Evolutionary conservation across 2,888 invertebrate species (phyloP).

Genomic region (Argyresthia albistria): DNA sequence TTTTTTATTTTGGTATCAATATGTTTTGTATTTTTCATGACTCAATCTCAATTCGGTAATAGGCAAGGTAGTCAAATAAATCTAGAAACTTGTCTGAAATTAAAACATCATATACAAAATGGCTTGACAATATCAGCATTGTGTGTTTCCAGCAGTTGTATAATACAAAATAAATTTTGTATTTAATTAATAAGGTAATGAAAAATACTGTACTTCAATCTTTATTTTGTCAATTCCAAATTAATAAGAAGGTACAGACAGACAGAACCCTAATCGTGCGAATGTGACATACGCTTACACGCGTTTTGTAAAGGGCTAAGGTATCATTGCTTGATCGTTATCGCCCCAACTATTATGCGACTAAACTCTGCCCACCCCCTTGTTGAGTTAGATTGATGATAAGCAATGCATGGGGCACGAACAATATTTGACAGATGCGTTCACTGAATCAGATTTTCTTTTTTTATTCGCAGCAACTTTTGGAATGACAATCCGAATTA

Average conservation of each 20-base stretch:
- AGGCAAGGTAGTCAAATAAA: too few relatives aligned
- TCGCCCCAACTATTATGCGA: constrained; percentile 5
- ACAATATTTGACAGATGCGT: constrained; percentile 4
- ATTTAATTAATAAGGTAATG: too few relatives aligned
- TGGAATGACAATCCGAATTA: background rate
- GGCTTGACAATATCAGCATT: too few relatives aligned
- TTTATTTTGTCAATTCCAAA: too few relatives aligned
- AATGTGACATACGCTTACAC: background rate
- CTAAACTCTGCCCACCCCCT: constrained; percentile 5
- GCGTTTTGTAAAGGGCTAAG: constrained; percentile 2
- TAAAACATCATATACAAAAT: too few relatives aligned
- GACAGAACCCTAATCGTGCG: background rate
- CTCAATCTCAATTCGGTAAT: too few relatives aligned
- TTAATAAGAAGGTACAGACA: background rate
- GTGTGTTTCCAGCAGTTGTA: too few relatives aligned
- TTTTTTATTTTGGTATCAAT: too few relatives aligned
- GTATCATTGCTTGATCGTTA: constrained; percentile 7
- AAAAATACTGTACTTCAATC: too few relatives aligned
- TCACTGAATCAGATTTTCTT: background rate
- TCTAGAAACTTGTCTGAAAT: too few relatives aligned
- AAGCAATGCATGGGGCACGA: constrained; percentile 1
- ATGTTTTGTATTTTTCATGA: too few relatives aligned
- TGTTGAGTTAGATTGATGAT: constrained; percentile 5
- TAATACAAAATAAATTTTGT: too few relatives aligned
- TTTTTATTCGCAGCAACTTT: background rate